Evolutionary conservation across 2,888 invertebrate species (phyloP).

Genomic region (Apotomis betuletana): DNA sequence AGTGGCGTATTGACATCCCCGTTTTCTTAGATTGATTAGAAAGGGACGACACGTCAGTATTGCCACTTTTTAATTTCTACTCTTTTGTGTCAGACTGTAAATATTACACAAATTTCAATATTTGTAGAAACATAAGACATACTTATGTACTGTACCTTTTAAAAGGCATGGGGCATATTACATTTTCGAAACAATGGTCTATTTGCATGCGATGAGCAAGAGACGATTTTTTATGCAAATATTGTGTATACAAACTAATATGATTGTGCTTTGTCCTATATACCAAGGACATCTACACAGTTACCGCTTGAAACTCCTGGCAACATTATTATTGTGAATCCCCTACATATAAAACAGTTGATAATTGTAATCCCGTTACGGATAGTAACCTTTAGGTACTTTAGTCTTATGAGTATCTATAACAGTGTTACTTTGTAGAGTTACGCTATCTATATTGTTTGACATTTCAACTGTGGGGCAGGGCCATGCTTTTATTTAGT

Average conservation of each 20-base stretch:
- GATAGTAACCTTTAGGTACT: background rate
- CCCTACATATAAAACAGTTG: background rate
- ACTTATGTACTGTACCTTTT: background rate
- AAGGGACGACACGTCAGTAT: no score
- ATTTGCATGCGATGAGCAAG: constrained; percentile 8
- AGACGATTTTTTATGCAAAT: constrained; percentile 6
- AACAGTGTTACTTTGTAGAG: background rate
- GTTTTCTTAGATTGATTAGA: no score
- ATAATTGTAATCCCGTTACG: background rate
- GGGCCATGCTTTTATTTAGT: background rate
- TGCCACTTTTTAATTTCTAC: no score
- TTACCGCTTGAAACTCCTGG: background rate
- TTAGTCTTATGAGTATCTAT: background rate
- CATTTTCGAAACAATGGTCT: constrained; percentile 10
- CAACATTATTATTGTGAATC: background rate
- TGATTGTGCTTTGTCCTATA: background rate
- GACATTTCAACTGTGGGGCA: background rate
- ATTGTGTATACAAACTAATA: background rate
- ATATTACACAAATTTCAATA: no score
- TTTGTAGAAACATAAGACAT: no score
- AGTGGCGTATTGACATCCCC: no score
- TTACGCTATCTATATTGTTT: background rate
- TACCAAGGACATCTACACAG: background rate
- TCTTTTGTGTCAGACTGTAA: no score
- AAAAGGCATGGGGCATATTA: background rate